phyloP scores from a whole-genome alignment of 2,797 vertebrate genomes.

The Lutra lutra region DNA sequence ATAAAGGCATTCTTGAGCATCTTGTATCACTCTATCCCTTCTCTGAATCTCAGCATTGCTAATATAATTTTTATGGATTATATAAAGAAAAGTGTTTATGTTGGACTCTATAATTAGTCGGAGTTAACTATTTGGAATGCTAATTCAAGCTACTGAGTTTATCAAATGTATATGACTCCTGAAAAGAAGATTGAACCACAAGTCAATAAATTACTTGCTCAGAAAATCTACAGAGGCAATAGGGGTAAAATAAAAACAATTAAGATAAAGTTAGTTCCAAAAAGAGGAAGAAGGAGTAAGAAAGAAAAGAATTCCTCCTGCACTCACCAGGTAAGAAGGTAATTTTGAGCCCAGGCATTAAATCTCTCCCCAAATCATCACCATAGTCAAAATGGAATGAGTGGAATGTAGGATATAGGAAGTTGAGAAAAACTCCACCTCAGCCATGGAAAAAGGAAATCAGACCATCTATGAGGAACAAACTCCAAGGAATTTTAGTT shows the following conservation, averaged over 20 bases:
- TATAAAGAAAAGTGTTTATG: not conserved
- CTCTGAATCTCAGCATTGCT: not conserved
- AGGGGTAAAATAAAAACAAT: constrained; percentile 2
- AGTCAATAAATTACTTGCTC: not conserved
- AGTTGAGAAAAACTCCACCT: not conserved
- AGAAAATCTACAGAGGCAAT: not conserved
- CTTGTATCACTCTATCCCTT: not conserved
- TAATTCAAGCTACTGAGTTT: not conserved
- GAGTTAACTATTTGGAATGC: not conserved
- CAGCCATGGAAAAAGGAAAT: not conserved
- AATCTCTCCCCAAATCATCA: not conserved
- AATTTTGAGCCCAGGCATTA: not conserved
- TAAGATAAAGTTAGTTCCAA: not conserved
- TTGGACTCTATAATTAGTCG: constrained; percentile 9
- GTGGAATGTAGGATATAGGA: not conserved
- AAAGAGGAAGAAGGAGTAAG: not conserved
- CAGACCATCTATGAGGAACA: not conserved
- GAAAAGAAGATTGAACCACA: not conserved
- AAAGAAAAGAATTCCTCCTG: constrained; percentile 10
- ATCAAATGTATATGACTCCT: not conserved
- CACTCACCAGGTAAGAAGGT: not conserved
- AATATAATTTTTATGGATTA: not conserved
- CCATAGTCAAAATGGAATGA: not conserved
- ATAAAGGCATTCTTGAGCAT: not conserved
- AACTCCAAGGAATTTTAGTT: constrained; percentile 18